A percentile compares a stretch with the other conserved stretches of the same genome.
Evolutionary conservation across 2,797 vertebrate species (phyloP).

Genomic region (Alexandromys oeconomus): DNA sequence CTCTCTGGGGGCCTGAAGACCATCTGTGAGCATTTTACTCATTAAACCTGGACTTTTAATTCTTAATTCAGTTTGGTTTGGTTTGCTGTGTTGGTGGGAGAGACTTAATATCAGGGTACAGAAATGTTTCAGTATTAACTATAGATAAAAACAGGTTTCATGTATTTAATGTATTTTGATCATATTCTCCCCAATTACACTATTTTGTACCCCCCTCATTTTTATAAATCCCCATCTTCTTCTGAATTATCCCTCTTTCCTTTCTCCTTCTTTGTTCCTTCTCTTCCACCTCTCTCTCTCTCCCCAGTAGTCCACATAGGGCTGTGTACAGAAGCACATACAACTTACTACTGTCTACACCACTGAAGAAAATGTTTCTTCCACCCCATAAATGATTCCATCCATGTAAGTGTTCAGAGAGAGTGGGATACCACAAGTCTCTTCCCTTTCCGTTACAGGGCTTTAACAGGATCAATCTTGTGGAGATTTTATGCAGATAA

Average conservation of each 20-base stretch:
- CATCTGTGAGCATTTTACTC: too few relatives aligned
- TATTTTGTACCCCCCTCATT: not conserved
- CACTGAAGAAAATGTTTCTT: not conserved
- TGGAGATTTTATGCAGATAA: not conserved
- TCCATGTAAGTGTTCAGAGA: not conserved
- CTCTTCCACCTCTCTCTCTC: too few relatives aligned
- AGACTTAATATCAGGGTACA: too few relatives aligned
- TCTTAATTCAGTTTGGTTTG: too few relatives aligned
- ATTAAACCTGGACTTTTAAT: too few relatives aligned
- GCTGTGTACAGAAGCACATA: not conserved
- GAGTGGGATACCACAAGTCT: not conserved
- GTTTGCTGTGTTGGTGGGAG: too few relatives aligned
- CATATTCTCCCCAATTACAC: not conserved
- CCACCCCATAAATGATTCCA: not conserved
- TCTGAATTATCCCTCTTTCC: not conserved
- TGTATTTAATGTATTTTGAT: not conserved
- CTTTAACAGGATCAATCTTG: not conserved
- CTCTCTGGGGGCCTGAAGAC: too few relatives aligned
- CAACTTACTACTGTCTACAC: not conserved
- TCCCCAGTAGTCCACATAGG: not conserved
- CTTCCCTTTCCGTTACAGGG: not conserved
- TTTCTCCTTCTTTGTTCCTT: not conserved
- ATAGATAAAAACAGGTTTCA: not conserved
- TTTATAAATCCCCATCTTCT: not conserved
- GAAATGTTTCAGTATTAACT: not conserved